Conservation (phyloP, 2,888 invertebrate genomes). For the Xestia ashworthii region DNA sequence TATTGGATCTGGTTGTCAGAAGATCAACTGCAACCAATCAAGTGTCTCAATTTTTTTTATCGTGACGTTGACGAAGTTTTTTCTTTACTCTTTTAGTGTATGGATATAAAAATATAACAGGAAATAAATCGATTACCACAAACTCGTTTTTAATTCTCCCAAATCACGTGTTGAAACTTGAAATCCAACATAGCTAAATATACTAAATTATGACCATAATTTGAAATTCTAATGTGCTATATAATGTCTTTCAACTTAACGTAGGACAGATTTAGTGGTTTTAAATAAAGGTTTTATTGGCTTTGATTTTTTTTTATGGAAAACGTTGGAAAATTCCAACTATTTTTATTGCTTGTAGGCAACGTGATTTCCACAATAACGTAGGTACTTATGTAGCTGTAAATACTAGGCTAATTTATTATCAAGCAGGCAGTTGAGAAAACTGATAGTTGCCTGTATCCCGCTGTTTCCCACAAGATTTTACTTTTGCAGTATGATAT, state of each 20-base stretch:
- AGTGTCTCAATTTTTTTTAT: background rate
- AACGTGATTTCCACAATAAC: background rate
- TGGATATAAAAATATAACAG: too few relatives aligned
- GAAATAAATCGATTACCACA: background rate
- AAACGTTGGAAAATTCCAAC: slow-evolving; percentile 19
- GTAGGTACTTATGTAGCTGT: background rate
- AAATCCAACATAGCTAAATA: slow-evolving; percentile 20
- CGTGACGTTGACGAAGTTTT: too few relatives aligned
- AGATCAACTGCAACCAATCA: background rate
- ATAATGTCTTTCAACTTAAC: slow-evolving; percentile 23
- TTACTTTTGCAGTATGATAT: too few relatives aligned
- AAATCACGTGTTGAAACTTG: slow-evolving; percentile 37
- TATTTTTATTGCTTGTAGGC: slow-evolving; percentile 5
- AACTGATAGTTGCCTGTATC: too few relatives aligned
- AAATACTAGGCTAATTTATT: background rate
- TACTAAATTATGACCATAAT: slow-evolving; percentile 27
- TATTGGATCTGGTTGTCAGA: background rate
- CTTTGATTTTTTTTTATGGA: background rate
- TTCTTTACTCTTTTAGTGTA: too few relatives aligned
- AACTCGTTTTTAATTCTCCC: slow-evolving; percentile 43
- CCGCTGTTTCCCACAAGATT: too few relatives aligned
- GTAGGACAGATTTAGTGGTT: slow-evolving; percentile 43
- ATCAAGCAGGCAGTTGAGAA: too few relatives aligned
- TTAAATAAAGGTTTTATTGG: slow-evolving; percentile 34
- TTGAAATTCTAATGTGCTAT: slow-evolving; percentile 35